A percentile compares a stretch with the other conserved stretches of the same genome.
Conservation (phyloP, 2,888 invertebrate species). For the Petrophora chlorosata region DNA sequence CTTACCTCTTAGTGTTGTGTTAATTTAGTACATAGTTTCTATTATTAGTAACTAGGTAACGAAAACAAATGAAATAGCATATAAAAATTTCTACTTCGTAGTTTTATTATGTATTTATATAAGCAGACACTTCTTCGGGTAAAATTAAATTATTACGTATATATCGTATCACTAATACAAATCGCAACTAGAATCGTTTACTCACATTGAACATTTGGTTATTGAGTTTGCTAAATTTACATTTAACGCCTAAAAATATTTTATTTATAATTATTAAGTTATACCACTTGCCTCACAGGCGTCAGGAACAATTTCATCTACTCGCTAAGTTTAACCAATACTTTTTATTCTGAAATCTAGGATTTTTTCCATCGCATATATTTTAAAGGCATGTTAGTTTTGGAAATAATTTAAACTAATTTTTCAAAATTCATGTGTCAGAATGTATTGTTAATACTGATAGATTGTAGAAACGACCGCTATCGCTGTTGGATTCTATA, state of each 20-base stretch:
- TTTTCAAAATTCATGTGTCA: not conserved
- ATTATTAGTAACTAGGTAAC: not conserved
- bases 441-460: not conserved
- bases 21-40: constrained; percentile 13
- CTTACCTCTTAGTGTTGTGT: constrained; percentile 41
- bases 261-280: constrained; percentile 71
- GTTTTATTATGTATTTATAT: constrained; percentile 81
- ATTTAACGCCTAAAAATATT: constrained; percentile 68
- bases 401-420: constrained; percentile 4
- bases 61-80: constrained; percentile 31
- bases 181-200: constrained; percentile 82
- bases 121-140: constrained; percentile 82
- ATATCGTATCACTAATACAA: constrained; percentile 82
- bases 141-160: constrained; percentile 84
- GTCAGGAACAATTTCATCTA: constrained; percentile 83
- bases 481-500: not conserved
- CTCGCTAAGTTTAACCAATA: constrained; percentile 79
- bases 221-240: constrained; percentile 77
- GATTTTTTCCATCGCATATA: constrained; percentile 78
- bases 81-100: constrained; percentile 73
- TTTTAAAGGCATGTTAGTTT: constrained; percentile 40
- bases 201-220: constrained; percentile 83
- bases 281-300: constrained; percentile 81
- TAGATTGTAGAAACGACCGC: not conserved
- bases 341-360: constrained; percentile 68